Percentiles rank a stretch among this genome's conserved stretches.
Evolutionary conservation across 1,140 invertebrate species (phyloP).

Genomic region (Bombyx mandarina): DNA sequence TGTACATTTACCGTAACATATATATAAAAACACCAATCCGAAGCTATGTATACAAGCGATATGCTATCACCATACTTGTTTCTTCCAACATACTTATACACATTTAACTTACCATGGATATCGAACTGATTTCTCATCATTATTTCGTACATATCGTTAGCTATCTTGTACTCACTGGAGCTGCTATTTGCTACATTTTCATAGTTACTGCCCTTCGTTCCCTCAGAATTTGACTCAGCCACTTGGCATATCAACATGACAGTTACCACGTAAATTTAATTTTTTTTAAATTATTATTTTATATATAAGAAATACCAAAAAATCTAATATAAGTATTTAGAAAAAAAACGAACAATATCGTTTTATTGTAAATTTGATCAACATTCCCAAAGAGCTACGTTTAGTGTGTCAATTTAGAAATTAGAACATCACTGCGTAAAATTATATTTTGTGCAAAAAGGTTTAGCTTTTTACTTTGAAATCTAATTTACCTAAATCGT

Average conservation of each 20-base stretch:
- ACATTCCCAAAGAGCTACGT: conserved; percentile 23
- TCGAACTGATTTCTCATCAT: conserved; percentile 30
- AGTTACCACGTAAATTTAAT: conserved; percentile 28
- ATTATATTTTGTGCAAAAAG: too few species aligned
- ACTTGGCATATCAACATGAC: conserved; percentile 41
- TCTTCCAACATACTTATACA: neutral
- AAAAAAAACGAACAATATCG: conserved; percentile 36
- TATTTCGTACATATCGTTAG: conserved; percentile 37
- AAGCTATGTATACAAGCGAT: neutral
- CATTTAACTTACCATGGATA: conserved; percentile 18
- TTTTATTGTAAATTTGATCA: conserved; percentile 43
- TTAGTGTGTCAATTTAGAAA: conserved; percentile 17
- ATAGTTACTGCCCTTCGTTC: conserved; percentile 2
- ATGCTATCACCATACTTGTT: neutral
- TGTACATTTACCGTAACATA: too few species aligned
- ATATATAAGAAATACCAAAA: conserved; percentile 15
- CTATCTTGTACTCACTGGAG: conserved; percentile 31
- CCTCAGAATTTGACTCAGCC: conserved; percentile 18
- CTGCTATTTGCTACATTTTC: conserved; percentile 2
- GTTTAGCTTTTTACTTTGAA: too few species aligned
- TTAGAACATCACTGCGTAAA: conserved; percentile 11
- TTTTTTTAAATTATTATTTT: conserved; percentile 8
- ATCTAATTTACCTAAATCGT: too few species aligned
- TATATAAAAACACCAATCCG: neutral
- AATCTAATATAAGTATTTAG: conserved; percentile 16